These are phyloP conservation scores for Lymantria dispar DNA, from an alignment of 2,888 invertebrate genomes.

Conservation along the genomic window DNA sequence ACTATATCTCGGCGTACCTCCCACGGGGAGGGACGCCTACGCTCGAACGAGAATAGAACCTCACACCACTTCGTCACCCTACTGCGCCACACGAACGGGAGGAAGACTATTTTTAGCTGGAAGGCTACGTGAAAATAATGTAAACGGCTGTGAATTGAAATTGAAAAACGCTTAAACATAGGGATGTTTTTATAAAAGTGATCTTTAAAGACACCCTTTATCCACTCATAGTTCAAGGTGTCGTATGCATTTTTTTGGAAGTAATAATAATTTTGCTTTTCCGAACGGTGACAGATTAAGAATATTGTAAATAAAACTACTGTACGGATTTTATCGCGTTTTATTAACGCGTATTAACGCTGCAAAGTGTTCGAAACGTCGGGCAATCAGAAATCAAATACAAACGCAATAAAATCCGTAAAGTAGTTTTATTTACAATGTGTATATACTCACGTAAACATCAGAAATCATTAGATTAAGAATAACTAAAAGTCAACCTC, in stretches of 20 bases:
- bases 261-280: too few relatives aligned
- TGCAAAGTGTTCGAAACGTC: too few relatives aligned
- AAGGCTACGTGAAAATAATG: slow-evolving; percentile 13
- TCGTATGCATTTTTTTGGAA: not conserved
- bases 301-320: too few relatives aligned
- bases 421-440: too few relatives aligned
- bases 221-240: not conserved
- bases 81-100: slow-evolving; percentile 19
- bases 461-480: too few relatives aligned
- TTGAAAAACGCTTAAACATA: not conserved
- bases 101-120: slow-evolving; percentile 25
- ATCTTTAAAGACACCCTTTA: not conserved
- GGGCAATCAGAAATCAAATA: too few relatives aligned
- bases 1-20: slow-evolving; percentile 10
- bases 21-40: slow-evolving; percentile 35
- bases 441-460: too few relatives aligned
- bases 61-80: slow-evolving; percentile 39
- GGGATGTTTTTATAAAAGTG: not conserved
- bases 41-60: slow-evolving; percentile 47
- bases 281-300: too few relatives aligned
- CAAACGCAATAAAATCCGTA: too few relatives aligned
- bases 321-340: too few relatives aligned
- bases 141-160: not conserved
- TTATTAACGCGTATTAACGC: too few relatives aligned
- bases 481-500: too few relatives aligned